phyloP scores from a whole-genome alignment of 2,113 vertebrate genomes.

The Ameiurus melas region DNA sequence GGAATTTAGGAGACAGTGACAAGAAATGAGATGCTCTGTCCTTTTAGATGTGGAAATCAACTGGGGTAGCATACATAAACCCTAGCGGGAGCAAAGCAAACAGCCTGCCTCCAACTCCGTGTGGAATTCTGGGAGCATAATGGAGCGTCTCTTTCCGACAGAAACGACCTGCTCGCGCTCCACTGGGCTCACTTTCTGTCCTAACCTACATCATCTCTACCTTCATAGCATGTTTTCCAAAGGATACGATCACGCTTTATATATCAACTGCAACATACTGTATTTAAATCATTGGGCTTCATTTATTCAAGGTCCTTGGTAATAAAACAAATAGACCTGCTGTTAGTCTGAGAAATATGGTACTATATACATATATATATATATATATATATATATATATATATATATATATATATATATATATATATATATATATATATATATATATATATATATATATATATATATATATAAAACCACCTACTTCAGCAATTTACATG shows the following conservation, averaged over 20 bases:
- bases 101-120: constrained; percentile 55
- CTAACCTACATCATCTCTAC: background rate
- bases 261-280: background rate
- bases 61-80: constrained; percentile 91
- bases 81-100: constrained; percentile 78
- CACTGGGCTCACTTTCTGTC: constrained; percentile 5
- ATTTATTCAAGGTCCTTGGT: constrained; percentile 17
- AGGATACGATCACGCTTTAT: background rate
- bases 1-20: constrained; percentile 99
- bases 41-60: constrained; percentile 95
- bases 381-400: too few species aligned
- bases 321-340: constrained; percentile 7
- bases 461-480: background rate
- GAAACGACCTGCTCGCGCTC: constrained; percentile 21
- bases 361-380: background rate
- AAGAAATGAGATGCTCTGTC: constrained; percentile 99
- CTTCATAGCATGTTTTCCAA: background rate
- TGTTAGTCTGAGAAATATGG: background rate
- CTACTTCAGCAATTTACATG: background rate
- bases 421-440: too few species aligned
- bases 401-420: too few species aligned
- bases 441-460: too few species aligned
- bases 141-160: constrained; percentile 40
- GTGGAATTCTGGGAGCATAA: constrained; percentile 53
- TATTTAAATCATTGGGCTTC: background rate